Conservation (phyloP, 1,140 invertebrate genomes). For the Brachionus manjavacas region DNA sequence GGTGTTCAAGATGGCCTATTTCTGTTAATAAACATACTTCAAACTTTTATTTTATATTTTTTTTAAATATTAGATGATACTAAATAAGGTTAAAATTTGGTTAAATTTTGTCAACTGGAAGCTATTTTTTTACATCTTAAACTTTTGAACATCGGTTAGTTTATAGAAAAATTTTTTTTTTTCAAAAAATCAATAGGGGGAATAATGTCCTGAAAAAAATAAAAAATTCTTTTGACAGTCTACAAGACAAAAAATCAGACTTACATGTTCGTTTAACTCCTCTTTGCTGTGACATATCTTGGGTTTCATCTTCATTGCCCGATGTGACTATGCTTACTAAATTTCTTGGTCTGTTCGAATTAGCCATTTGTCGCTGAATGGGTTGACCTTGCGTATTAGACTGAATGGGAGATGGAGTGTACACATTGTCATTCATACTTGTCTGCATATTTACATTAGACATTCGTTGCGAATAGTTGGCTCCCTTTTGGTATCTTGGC, state of each 20-base stretch:
- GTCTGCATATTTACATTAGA: conserved; percentile 9
- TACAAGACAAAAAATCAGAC: not conserved
- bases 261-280: conserved; percentile 30
- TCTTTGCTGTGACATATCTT: conserved; percentile 18
- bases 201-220: no score
- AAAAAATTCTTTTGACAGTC: not conserved
- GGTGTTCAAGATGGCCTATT: no score
- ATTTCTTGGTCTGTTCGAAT: conserved; percentile 15
- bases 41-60: no score
- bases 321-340: conserved; percentile 40
- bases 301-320: conserved; percentile 10
- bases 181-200: no score
- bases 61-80: no score
- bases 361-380: not conserved
- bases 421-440: conserved; percentile 1
- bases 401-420: not conserved
- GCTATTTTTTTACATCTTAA: no score
- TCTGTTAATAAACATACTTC: no score
- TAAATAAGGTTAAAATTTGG: no score
- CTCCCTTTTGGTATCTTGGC: not conserved
- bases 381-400: not conserved
- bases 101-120: no score
- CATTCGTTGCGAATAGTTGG: not conserved
- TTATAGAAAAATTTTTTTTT: no score
- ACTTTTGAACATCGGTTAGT: no score